Evolutionary conservation across 2,797 vertebrate species (phyloP).

Genomic region (Cossypha heuglini): DNA sequence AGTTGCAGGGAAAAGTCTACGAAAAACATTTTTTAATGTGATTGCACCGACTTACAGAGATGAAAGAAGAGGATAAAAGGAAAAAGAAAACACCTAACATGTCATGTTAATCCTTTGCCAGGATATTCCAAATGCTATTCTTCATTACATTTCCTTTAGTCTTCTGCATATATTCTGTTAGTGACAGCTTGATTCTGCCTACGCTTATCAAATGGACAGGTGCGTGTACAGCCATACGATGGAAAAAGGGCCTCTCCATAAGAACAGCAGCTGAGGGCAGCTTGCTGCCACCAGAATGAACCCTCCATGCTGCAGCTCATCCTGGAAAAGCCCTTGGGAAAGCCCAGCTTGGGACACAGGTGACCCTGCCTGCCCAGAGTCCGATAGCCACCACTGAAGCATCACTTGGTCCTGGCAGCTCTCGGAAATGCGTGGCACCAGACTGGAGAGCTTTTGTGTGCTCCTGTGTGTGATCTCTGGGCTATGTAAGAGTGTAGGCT

Average conservation of each 20-base stretch:
- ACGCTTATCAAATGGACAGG: neutral
- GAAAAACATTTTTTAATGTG: neutral
- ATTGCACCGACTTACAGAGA: neutral
- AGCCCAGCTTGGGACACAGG: neutral
- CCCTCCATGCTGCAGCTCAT: neutral
- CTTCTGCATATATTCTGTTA: neutral
- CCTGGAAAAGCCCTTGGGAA: neutral
- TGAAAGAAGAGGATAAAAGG: neutral
- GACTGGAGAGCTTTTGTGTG: neutral
- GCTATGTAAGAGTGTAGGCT: neutral
- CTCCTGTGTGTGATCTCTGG: neutral
- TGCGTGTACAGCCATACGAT: neutral
- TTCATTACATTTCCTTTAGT: neutral
- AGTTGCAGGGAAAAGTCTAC: neutral
- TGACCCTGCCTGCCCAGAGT: neutral
- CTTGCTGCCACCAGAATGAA: neutral
- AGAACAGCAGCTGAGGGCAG: neutral
- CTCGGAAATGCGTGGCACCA: neutral
- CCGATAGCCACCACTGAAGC: neutral
- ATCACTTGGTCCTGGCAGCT: neutral
- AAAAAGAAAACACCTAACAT: conserved; percentile 8
- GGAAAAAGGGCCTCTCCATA: neutral
- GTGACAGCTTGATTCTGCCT: conserved; percentile 37
- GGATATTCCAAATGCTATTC: neutral
- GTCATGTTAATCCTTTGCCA: neutral